Evolutionary conservation across 2,113 vertebrate species (phyloP), one percentile per base, ranked within the genome.

Genomic region (Oncorhynchus tshawytscha): DNA sequence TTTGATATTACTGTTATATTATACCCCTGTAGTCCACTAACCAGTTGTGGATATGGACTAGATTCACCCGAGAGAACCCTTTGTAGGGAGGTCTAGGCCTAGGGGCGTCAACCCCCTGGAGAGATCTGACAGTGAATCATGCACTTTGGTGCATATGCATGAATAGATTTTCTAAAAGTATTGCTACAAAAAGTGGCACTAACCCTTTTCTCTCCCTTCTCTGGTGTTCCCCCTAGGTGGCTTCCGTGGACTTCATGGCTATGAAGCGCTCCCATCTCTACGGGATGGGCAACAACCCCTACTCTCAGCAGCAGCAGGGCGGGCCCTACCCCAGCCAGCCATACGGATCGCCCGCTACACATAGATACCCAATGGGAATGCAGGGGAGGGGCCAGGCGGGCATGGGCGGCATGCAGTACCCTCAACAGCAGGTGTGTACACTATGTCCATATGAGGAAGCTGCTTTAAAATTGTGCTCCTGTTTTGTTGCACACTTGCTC

Each of bases 251-350:
- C 81, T 97, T 97, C 70, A 96, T 99, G 96, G 95, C 95, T 64
- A 97, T 99, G 96, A 99, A 98, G 94, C 95, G 97, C 77, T 96
- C 97, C 2, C 97, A 98, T 91, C 85, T 98, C 83, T 99, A 98
- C 4, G 94, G 95, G 82, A 96, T 99, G 95, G 90, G 94, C 87
- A 94, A 91, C 89, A 96, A 90, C 83, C 96, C 96, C 13, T 98
- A 99, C 85, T 91, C 96, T 1, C 89, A 94, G 88, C 89, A 94
- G 0, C 88, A 91, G 1, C 96, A 96, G 85, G 95, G 94, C 73
- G 95, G 94, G 76, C 93, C 95, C 5, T 99, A 97, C 81, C 93
- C 97, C 0, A 94, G 92, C 84, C 96, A 97, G 82, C 91, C 96
- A 13, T 99, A 99, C 2, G 93, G 94, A 7, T 95, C 96, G 18